phyloP scores from a whole-genome alignment of 2,797 vertebrate genomes.

The Sebastes alutus region DNA sequence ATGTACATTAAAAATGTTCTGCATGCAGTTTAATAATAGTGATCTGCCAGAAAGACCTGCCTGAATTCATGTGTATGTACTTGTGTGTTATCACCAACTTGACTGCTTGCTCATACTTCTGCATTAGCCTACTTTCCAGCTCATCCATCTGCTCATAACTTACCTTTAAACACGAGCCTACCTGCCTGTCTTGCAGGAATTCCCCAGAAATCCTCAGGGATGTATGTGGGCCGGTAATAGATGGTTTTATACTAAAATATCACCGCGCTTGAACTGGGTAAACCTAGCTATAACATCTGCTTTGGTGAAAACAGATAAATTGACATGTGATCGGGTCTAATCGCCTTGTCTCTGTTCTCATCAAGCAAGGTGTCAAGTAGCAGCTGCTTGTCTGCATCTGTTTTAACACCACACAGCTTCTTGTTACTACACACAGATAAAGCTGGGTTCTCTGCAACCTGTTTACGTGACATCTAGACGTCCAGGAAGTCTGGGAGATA shows the following conservation, averaged over 20 bases:
- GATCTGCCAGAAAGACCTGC: neutral
- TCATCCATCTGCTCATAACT: slow-evolving; percentile 5
- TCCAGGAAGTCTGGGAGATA: neutral
- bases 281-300: neutral
- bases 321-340: slow-evolving; percentile 11
- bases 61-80: neutral
- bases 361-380: slow-evolving; percentile 10
- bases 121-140: slow-evolving; percentile 29
- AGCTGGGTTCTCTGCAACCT: neutral
- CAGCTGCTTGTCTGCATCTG: slow-evolving; percentile 21
- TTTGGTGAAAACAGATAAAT: neutral
- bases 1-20: neutral
- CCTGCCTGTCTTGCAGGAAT: slow-evolving; percentile 2
- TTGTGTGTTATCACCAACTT: neutral
- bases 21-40: neutral
- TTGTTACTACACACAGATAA: slow-evolving; percentile 1
- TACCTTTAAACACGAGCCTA: neutral
- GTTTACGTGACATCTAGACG: neutral
- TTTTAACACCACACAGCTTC: slow-evolving; percentile 9
- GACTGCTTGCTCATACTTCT: neutral
- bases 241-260: neutral
- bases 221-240: slow-evolving; percentile 11
- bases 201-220: neutral
- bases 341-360: neutral
- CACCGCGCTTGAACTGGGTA: neutral